Evolutionary conservation across 2,888 invertebrate genomes (phyloP), one percentile per base, ranked within the genome.

Genomic region (Agrochola litura): DNA sequence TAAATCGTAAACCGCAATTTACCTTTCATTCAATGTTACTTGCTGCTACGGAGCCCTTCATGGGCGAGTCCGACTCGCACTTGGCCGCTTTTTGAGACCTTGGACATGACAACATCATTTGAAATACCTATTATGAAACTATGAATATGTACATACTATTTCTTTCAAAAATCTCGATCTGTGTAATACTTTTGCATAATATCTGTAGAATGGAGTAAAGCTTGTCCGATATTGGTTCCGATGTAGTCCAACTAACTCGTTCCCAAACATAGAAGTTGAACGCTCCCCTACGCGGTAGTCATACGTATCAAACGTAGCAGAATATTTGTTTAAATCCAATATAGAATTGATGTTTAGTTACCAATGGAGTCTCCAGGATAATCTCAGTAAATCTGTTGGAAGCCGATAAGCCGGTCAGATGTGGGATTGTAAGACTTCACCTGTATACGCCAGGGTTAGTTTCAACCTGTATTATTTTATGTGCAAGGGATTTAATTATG

Each of bases 301-400:
- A 37, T 41, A 61, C 68, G n/a, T 65, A 70, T 78, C 49, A 70
- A 71, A 78, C 19, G 25, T 58, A 75, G 41, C 60, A 64, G 69
- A 77, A 77, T 84, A 80, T 86, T 81, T 75, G 80, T 85, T 76
- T 49, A 82, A 87, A 89, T 87, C 86, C 89, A 87, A 89, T 89
- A 82, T 82, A 82, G 71, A 76, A 37, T 82, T 73, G 75, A 78
- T 87, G 88, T 89, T 83, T 80, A 87, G 82, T 84, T 79, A 76
- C 75, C 77, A 77, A 73, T 82, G 79, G 66, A 83, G 82, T 82
- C 77, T 73, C 86, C 6, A 14, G 93, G 95, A 94, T 95, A 94
- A 94, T 95, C 95, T 92, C 90, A 74, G 90, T 94, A 94, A 95
- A 95, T 95, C 94, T 93, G 91, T 90, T 79, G 86, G 92, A 94